Base-by-base conservation (phyloP, 2,797 vertebrate species). In the Hydrocynus forskahlii region DNA sequence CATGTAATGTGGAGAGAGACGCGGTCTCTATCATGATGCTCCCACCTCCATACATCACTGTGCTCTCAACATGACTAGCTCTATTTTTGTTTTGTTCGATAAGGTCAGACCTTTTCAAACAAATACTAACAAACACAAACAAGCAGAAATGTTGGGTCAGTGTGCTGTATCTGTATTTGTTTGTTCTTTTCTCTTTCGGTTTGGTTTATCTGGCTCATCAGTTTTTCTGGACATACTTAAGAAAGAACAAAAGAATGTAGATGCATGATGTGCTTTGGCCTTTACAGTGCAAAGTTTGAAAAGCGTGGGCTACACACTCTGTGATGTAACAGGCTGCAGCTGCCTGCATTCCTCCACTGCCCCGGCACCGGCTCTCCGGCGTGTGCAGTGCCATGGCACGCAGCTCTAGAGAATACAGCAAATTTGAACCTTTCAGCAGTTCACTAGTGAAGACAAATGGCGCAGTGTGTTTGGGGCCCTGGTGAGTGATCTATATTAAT, bases 371-470 rank as follows among this genome's bases (percentile, higher is more conserved):
- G 45, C 78, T 71, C 62, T 57, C 52, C 62, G 21, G 79, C 45
- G 45, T 75, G 75, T 81, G 72, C 62, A 76, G 77, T 81, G 83
- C 82, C 80, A 80, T 80, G 55, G 80, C 75, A 79, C 38, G 59
- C 75, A 54, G 80, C 86, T 84, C 85, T n/a, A 52, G 88, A 89
- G 92, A 92, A 92, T 89, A 92, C 91, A 86, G 91, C 90, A 91
- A 87, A 83, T 91, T 90, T 90, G 86, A 91, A 92, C 92, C 92
- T 94, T 93, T 94, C 92, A 91, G 88, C 87, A 29, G 88, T 90
- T 90, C 88, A 86, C 91, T 92, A 93, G 91, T 93, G 91, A 94
- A 94, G 94, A 95, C 92, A 94, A 95, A 95, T 93, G 93, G 92
- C 92, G 60, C 86, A 73, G 87, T 89, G 90, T 92, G 90, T 92